These are phyloP conservation scores for Ranitomeya imitator DNA, from an alignment of 2,113 vertebrate species.

Conservation along the genomic window DNA sequence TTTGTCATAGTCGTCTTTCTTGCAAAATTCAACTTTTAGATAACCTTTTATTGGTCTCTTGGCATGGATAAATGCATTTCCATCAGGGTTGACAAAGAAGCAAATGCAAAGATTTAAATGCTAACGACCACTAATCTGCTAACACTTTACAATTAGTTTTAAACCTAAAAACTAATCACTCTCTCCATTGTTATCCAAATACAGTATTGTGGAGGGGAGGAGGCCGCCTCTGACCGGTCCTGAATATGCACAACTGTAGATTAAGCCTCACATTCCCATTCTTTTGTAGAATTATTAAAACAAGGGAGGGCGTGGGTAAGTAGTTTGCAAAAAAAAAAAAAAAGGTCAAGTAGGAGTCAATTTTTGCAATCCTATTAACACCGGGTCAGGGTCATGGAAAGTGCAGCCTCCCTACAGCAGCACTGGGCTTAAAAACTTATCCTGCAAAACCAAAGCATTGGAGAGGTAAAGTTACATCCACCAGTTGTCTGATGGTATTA, in stretches of 20 bases:
- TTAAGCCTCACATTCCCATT: slow-evolving; percentile 58
- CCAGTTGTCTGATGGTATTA: no score
- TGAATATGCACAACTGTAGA: slow-evolving; percentile 49
- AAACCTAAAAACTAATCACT: neutral
- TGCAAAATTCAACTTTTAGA: neutral
- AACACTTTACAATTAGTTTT: slow-evolving; percentile 15
- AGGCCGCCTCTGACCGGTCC: neutral
- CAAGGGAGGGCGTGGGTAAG: slow-evolving; percentile 63
- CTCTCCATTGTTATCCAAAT: slow-evolving; percentile 22
- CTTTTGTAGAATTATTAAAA: slow-evolving; percentile 59
- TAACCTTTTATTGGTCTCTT: neutral
- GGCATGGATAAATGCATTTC: no score
- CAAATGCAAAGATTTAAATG: neutral
- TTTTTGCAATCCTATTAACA: slow-evolving; percentile 71
- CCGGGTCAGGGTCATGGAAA: slow-evolving; percentile 67
- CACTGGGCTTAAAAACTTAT: slow-evolving; percentile 62
- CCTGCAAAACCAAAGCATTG: neutral
- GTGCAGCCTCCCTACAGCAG: slow-evolving; percentile 64
- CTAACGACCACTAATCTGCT: slow-evolving; percentile 9
- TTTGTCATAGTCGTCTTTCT: neutral
- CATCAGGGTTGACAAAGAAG: neutral
- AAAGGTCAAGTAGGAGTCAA: slow-evolving; percentile 71
- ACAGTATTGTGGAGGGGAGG: neutral
- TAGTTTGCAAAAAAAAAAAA: slow-evolving; percentile 67
- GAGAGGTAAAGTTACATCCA: neutral